These are phyloP conservation scores for Coenonympha glycerion DNA, from an alignment of 2,888 invertebrate species.

Conservation along the genomic window DNA sequence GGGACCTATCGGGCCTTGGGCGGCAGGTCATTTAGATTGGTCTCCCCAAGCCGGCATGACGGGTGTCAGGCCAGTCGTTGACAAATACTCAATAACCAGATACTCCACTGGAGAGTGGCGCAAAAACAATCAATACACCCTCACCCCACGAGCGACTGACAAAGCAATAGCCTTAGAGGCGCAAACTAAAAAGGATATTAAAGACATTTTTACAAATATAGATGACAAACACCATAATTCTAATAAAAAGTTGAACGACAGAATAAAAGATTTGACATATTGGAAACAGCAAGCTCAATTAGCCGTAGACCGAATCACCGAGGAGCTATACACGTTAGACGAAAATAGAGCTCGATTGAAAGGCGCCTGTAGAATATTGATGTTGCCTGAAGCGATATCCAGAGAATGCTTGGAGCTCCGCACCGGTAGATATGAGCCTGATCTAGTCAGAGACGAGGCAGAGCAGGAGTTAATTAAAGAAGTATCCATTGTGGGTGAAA, in stretches of 20 bases:
- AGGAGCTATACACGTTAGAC: conserved; percentile 81
- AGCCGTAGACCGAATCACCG: conserved; percentile 77
- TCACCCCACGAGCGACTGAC: conserved; percentile 54
- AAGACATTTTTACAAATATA: conserved; percentile 77
- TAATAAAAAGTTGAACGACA: conserved; percentile 44
- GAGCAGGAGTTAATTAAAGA: conserved; percentile 88
- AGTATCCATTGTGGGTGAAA: conserved; percentile 82
- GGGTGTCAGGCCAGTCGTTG: conserved; percentile 84
- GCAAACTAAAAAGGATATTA: conserved; percentile 44
- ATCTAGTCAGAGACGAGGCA: conserved; percentile 85
- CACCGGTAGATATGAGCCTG: conserved; percentile 82
- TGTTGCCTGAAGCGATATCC: conserved; percentile 82
- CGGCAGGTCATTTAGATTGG: conserved; percentile 84
- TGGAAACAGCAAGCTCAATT: conserved; percentile 83
- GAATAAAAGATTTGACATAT: conserved; percentile 66
- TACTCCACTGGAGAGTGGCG: conserved; percentile 86
- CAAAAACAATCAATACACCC: conserved; percentile 70
- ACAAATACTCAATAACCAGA: conserved; percentile 85
- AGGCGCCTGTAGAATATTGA: conserved; percentile 79
- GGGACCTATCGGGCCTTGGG: conserved; percentile 80
- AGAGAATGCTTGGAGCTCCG: conserved; percentile 83
- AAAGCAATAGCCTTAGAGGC: conserved; percentile 48
- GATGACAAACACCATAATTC: conserved; percentile 69
- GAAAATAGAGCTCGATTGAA: conserved; percentile 79
- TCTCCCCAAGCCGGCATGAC: conserved; percentile 82